Conservation (phyloP, 2,797 vertebrate genomes). For the Calcarius lapponicus region DNA sequence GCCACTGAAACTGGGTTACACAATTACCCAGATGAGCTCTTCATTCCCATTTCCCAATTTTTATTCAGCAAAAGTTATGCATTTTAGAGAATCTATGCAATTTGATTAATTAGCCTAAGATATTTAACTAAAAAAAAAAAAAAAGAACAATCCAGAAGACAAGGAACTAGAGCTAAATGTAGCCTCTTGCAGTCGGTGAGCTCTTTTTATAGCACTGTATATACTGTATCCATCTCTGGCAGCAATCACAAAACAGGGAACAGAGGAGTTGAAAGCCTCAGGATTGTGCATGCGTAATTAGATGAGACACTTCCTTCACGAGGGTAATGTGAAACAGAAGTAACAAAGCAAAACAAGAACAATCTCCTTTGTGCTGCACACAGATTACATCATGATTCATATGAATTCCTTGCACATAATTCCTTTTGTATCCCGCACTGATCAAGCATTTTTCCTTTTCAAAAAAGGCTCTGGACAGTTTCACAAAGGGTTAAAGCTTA, state of each 20-base stretch:
- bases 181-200: neutral
- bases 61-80: neutral
- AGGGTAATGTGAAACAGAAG: conserved; percentile 28
- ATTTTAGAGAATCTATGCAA: neutral
- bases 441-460: neutral
- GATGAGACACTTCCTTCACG: conserved; percentile 43
- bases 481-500: conserved; percentile 21
- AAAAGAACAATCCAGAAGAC: neutral
- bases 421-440: neutral
- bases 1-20: neutral
- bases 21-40: neutral
- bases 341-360: conserved; percentile 26
- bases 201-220: neutral
- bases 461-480: neutral
- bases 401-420: neutral
- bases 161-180: neutral
- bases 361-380: conserved; percentile 20
- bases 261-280: conserved; percentile 27
- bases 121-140: neutral
- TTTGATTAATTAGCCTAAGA: neutral
- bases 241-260: conserved; percentile 14
- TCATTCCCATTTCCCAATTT: neutral
- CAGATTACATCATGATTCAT: neutral
- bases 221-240: neutral
- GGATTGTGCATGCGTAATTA: conserved; percentile 20